These are phyloP conservation scores for Spinus pinus DNA, from an alignment of 2,797 vertebrate species.

Conservation along the genomic window DNA sequence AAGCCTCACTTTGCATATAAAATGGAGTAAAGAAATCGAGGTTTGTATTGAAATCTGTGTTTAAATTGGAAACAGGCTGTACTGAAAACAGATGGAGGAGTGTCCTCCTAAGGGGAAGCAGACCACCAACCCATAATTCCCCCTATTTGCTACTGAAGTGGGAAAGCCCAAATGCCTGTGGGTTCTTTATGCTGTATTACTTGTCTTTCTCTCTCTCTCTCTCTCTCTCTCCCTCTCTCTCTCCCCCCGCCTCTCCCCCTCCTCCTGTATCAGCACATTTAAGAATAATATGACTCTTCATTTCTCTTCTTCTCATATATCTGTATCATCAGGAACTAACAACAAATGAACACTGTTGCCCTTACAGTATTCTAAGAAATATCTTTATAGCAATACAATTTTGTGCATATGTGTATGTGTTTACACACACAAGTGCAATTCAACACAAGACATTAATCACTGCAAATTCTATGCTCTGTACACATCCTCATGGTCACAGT, in stretches of 20 bases:
- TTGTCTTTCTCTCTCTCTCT: constrained; percentile 58
- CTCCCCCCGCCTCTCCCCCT: neutral
- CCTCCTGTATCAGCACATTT: constrained; percentile 44
- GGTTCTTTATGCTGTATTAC: constrained; percentile 79
- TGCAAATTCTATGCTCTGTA: neutral
- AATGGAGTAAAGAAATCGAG: constrained; percentile 72
- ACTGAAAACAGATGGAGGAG: constrained; percentile 76
- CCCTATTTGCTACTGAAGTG: constrained; percentile 82
- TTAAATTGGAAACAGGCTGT: constrained; percentile 73
- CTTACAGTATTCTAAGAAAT: neutral
- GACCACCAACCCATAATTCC: constrained; percentile 78
- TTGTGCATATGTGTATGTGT: neutral
- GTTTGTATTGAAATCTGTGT: constrained; percentile 68
- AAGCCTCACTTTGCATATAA: constrained; percentile 73
- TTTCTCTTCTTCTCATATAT: constrained; percentile 57
- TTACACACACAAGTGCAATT: neutral
- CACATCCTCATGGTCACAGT: neutral
- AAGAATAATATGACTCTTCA: constrained; percentile 62
- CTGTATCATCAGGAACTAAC: constrained; percentile 36
- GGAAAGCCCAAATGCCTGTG: constrained; percentile 80
- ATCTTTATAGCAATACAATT: neutral
- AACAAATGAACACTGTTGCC: neutral
- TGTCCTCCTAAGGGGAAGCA: constrained; percentile 72
- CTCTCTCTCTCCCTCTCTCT: neutral
- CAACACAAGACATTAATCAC: neutral